These are phyloP conservation scores for Ornithoptera priamus DNA, from an alignment of 2,888 invertebrate genomes.

Conservation along the genomic window DNA sequence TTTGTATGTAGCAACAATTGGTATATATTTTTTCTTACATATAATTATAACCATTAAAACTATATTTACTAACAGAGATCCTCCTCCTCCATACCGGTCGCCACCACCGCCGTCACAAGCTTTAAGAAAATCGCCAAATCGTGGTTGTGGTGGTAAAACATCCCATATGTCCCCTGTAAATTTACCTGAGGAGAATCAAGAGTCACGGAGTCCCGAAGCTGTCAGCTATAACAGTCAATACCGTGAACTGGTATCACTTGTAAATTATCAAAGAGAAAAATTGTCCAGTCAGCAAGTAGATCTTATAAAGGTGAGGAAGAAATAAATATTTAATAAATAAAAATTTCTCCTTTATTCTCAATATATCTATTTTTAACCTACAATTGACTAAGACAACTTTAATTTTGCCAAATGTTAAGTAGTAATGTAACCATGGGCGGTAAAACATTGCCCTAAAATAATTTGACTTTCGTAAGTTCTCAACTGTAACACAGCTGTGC, in stretches of 20 bases:
- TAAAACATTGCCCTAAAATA: too few relatives aligned
- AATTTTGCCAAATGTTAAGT: too few relatives aligned
- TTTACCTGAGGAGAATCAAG: conserved; percentile 54
- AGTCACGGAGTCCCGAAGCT: conserved; percentile 75
- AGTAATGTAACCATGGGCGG: too few relatives aligned
- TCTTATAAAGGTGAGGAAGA: conserved; percentile 86
- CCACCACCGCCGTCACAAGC: conserved; percentile 71
- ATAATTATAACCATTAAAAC: too few relatives aligned
- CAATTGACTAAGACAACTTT: too few relatives aligned
- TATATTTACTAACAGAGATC: conserved; percentile 55
- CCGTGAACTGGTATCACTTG: conserved; percentile 90
- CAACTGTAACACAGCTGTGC: too few relatives aligned
- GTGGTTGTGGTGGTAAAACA: conserved; percentile 51
- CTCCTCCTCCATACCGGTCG: conserved; percentile 75
- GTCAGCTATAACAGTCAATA: conserved; percentile 88
- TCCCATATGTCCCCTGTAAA: conserved; percentile 72
- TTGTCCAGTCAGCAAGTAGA: conserved; percentile 93
- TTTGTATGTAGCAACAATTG: too few relatives aligned
- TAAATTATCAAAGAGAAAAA: conserved; percentile 95
- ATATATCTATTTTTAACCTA: too few relatives aligned
- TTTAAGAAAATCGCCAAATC: conserved; percentile 65
- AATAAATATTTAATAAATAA: not conserved
- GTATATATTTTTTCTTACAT: too few relatives aligned
- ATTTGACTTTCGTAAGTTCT: too few relatives aligned
- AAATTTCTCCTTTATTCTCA: too few relatives aligned